Percentiles rank a stretch among this genome's conserved stretches.
Conservation (phyloP, 1,140 invertebrate genomes). For the Zeugodacus cucurbitae region DNA sequence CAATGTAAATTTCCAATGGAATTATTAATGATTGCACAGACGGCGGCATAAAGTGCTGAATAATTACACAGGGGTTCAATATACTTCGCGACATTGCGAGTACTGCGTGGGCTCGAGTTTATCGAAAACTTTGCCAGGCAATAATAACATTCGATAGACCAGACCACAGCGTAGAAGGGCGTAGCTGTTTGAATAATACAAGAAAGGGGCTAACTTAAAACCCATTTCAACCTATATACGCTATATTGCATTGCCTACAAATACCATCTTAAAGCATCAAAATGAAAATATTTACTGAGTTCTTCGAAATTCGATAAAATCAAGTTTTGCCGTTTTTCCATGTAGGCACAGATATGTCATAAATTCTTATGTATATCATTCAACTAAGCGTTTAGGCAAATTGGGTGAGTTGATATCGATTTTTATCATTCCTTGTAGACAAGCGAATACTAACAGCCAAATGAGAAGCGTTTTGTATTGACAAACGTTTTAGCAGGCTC, state of each 20-base stretch:
- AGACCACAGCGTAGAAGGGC: too few relatives aligned
- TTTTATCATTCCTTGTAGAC: neutral
- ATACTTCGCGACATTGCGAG: neutral
- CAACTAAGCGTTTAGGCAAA: neutral
- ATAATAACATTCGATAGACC: too few relatives aligned
- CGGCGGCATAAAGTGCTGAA: neutral
- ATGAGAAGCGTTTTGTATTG: too few relatives aligned
- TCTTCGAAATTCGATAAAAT: too few relatives aligned
- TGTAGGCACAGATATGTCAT: neutral
- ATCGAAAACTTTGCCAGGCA: too few relatives aligned
- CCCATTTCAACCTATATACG: neutral
- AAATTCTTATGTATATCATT: neutral
- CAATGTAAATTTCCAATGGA: neutral
- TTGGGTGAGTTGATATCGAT: constrained; percentile 7
- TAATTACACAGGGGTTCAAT: neutral
- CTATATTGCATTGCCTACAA: too few relatives aligned
- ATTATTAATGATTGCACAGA: constrained; percentile 12
- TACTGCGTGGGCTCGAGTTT: neutral
- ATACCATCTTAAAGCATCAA: neutral
- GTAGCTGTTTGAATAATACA: neutral
- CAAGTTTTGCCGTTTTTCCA: too few relatives aligned
- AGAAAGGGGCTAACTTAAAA: too few relatives aligned
- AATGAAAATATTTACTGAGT: too few relatives aligned
- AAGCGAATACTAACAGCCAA: too few relatives aligned
- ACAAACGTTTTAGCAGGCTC: too few relatives aligned